Percentiles rank a stretch among this genome's conserved stretches.
Conservation (phyloP, 2,797 vertebrate genomes). For the Rhinella marina region DNA sequence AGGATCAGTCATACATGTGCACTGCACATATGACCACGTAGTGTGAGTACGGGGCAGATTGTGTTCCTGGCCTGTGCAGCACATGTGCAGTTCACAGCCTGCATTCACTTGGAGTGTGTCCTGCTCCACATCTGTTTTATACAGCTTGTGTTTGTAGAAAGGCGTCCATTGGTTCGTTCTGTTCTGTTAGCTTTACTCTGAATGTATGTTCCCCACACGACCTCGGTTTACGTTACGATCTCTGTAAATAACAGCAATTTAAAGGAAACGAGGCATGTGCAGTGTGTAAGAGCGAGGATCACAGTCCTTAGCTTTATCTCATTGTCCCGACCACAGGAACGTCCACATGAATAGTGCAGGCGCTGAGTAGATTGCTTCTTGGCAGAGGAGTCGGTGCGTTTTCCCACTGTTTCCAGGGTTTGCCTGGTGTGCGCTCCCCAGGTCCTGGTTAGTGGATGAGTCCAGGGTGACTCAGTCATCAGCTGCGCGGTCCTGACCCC, state of each 20-base stretch:
- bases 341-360: constrained; percentile 8
- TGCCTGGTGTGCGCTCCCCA: constrained; percentile 15
- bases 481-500: constrained; percentile 58
- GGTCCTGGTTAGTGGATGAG: constrained; percentile 31
- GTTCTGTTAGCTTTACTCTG: neutral
- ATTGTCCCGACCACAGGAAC: neutral
- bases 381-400: neutral
- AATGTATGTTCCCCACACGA: neutral
- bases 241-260: neutral
- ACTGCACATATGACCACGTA: too few relatives aligned
- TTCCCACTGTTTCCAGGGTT: neutral
- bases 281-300: neutral
- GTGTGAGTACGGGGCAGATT: neutral
- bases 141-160: neutral
- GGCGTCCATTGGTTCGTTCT: neutral
- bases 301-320: neutral
- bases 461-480: constrained; percentile 59
- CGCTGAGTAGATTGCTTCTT: neutral
- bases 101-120: neutral
- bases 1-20: too few relatives aligned
- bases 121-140: neutral
- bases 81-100: neutral
- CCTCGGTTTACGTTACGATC: neutral
- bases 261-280: neutral
- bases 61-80: neutral